These are phyloP conservation scores for Calcarius lapponicus DNA, from an alignment of 2,797 vertebrate species.

Conservation along the genomic window DNA sequence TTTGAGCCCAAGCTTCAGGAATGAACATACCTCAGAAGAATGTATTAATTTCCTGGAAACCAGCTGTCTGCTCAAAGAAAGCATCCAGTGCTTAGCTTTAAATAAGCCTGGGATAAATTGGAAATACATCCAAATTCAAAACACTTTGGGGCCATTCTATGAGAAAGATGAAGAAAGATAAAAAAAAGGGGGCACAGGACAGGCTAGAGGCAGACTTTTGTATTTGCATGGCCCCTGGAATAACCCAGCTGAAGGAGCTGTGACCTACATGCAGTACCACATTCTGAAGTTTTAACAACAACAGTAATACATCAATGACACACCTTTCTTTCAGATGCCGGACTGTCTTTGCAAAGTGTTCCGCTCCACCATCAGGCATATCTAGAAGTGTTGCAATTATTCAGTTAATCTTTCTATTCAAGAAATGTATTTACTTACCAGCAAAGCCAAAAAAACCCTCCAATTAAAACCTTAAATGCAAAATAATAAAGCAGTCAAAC, in stretches of 20 bases:
- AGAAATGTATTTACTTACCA: not conserved
- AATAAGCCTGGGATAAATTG: not conserved
- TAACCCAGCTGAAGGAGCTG: not conserved
- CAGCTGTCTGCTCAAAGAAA: not conserved
- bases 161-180: not conserved
- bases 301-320: not conserved
- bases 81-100: not conserved
- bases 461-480: not conserved
- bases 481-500: not conserved
- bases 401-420: conserved; percentile 7
- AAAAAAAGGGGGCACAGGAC: not conserved
- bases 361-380: conserved; percentile 90
- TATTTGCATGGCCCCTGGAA: not conserved
- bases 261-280: not conserved
- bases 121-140: not conserved
- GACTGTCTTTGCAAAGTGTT: conserved; percentile 92
- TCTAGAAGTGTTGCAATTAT: conserved; percentile 77
- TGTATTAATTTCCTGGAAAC: not conserved
- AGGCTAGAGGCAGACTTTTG: not conserved
- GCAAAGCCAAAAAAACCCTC: not conserved
- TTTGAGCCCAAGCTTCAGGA: not conserved
- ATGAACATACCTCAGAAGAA: not conserved
- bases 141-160: not conserved
- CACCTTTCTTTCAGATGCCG: conserved; percentile 90
- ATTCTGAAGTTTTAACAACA: not conserved